Conservation (phyloP, 1,140 invertebrate genomes). For the Pogonomyrmex barbatus region DNA sequence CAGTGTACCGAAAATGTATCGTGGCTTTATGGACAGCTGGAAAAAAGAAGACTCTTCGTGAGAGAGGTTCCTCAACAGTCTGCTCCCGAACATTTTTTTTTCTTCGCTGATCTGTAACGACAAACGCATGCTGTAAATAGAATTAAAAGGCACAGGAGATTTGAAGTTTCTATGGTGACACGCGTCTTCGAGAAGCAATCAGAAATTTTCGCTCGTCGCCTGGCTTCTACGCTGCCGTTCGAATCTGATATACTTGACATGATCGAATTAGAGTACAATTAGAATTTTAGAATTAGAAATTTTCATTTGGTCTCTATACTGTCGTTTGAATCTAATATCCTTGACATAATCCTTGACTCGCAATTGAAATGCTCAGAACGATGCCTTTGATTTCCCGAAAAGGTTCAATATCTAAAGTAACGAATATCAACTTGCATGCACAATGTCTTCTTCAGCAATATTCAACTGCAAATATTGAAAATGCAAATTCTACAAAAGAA, state of each 20-base stretch:
- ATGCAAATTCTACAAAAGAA: too few species aligned
- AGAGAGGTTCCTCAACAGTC: not conserved
- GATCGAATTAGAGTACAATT: too few species aligned
- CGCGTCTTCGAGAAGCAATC: slow-evolving; percentile 58
- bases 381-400: too few species aligned
- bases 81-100: slow-evolving; percentile 19
- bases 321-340: too few species aligned
- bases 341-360: too few species aligned
- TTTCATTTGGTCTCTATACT: too few species aligned
- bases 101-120: not conserved
- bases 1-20: slow-evolving; percentile 37
- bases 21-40: not conserved
- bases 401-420: too few species aligned
- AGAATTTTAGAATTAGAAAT: too few species aligned
- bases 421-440: too few species aligned
- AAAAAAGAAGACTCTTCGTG: slow-evolving; percentile 15
- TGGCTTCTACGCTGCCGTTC: not conserved
- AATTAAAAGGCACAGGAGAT: slow-evolving; percentile 23
- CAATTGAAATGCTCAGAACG: too few species aligned
- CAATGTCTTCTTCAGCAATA: too few species aligned
- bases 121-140: slow-evolving; percentile 57
- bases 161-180: slow-evolving; percentile 26
- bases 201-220: slow-evolving; percentile 55
- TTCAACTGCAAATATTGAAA: too few species aligned
- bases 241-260: not conserved